Evolutionary conservation across 2,888 invertebrate genomes (phyloP).

Genomic region (Callyntrura sp.): DNA sequence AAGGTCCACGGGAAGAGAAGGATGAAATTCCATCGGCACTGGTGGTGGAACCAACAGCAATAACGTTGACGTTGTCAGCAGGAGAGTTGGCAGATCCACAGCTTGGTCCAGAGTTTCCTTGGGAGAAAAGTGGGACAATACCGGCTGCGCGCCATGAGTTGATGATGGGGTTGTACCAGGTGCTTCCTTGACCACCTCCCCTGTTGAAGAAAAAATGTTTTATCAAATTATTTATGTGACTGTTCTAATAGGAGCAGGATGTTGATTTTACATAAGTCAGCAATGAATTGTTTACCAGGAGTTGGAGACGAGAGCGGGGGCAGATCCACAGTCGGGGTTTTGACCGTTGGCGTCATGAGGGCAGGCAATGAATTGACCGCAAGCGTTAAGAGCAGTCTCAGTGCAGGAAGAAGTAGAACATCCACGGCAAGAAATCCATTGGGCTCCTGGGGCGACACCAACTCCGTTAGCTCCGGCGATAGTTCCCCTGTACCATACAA

Average conservation of each 20-base stretch:
- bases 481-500: conserved; percentile 40
- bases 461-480: conserved; percentile 65
- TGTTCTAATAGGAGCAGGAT: too few relatives aligned
- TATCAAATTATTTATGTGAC: too few relatives aligned
- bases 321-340: too few relatives aligned
- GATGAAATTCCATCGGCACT: neutral
- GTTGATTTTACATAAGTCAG: too few relatives aligned
- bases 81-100: conserved; percentile 44
- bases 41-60: conserved; percentile 16
- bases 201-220: neutral
- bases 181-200: conserved; percentile 19
- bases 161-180: neutral
- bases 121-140: conserved; percentile 65
- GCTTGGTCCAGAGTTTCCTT: conserved; percentile 37
- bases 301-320: too few relatives aligned
- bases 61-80: neutral
- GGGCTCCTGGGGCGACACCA: conserved; percentile 67
- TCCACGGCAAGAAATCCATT: conserved; percentile 47
- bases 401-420: conserved; percentile 43
- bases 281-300: too few relatives aligned
- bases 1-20: conserved; percentile 26
- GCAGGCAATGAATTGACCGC: conserved; percentile 23
- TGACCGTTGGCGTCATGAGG: neutral
- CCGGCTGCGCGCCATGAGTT: conserved; percentile 43
- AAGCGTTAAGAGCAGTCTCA: conserved; percentile 15